phyloP scores from a whole-genome alignment of 2,888 invertebrate genomes.

The Synanthedon andrenaeformis region DNA sequence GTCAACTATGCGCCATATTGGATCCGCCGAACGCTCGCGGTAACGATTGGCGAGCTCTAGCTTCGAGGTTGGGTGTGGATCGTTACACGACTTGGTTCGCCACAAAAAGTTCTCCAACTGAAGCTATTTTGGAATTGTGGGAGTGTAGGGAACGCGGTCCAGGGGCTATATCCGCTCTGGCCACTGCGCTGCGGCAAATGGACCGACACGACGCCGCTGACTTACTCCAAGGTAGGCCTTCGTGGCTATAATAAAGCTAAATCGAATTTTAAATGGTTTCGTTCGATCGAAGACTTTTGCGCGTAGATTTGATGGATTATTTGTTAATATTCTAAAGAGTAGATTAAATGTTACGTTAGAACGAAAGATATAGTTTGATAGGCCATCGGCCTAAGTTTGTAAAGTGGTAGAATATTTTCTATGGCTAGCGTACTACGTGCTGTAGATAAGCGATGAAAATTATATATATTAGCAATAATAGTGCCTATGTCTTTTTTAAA shows the following conservation, averaged over 20 bases:
- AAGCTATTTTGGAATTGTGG: constrained; percentile 95
- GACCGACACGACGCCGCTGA: constrained; percentile 61
- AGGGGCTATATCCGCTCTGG: constrained; percentile 83
- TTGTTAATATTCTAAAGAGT: constrained; percentile 45
- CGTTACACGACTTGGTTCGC: constrained; percentile 98
- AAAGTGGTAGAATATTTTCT: constrained; percentile 66
- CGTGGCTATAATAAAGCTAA: constrained; percentile 45
- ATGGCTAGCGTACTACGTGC: constrained; percentile 50
- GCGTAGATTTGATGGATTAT: constrained; percentile 12
- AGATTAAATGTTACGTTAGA: constrained; percentile 62
- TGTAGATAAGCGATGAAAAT: constrained; percentile 58
- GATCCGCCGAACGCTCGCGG: constrained; percentile 93
- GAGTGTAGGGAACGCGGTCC: constrained; percentile 90
- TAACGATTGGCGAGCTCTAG: constrained; percentile 96
- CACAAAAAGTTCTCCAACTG: constrained; percentile 96
- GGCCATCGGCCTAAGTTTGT: constrained; percentile 52
- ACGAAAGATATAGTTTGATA: constrained; percentile 42
- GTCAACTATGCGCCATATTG: constrained; percentile 74
- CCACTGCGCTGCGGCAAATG: constrained; percentile 51
- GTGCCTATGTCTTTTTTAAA: constrained; percentile 67
- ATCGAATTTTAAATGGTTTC: neutral
- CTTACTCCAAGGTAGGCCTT: constrained; percentile 52
- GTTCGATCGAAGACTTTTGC: neutral
- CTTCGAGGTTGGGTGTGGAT: constrained; percentile 92
- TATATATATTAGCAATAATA: constrained; percentile 68